Evolutionary conservation across 1,140 invertebrate genomes (phyloP), one percentile per base, ranked within the genome.

Genomic region (Tribolium madens): DNA sequence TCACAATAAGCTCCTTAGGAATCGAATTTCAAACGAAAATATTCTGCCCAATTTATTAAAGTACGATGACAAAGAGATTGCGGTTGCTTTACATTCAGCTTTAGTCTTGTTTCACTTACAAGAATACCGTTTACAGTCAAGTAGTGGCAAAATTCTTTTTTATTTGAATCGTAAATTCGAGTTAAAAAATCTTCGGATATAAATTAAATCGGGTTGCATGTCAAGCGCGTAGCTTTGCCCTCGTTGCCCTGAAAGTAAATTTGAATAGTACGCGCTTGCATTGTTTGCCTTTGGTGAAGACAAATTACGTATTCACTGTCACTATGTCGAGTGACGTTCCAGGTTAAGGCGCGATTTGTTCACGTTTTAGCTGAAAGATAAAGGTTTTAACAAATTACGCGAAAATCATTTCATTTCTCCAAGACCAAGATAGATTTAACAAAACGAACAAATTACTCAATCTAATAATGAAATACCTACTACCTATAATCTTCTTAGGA

Each of bases 291-390:
- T 57, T 57, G 13, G 52, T 57, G 52, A 57, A 57, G 52, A 57
- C 52, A 57, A 57, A 57, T 57, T 57, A 57, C 52, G 52, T 57
- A 57, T 57, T 57, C 52, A 57, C 15, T 57, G 18, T 57, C 52
- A 57, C 52, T 26, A 17, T 57, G 17, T 57, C 17, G 52, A 57
- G 18, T 26, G 52, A 57, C 52, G 18, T 18, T 18, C 50, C 48
- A 12, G 52, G 10, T 18, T 57, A 57, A 57, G 52, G 18, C 13
- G 52, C 13, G 15, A 57, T 57, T 57, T 26, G 52, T 26, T 57
- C 52, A 2, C 13, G 6, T 17, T 50, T 50, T 17, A 2, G 13
- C 1, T 13, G 1, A 13, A 50, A 50, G 6, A 3, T n/a, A n/a
- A 13, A 3, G 3, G 46, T 47, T 47, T 3, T 47, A n/a, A 47